Conservation (phyloP, 2,113 vertebrate genomes). For the Burhinus oedicnemus region DNA sequence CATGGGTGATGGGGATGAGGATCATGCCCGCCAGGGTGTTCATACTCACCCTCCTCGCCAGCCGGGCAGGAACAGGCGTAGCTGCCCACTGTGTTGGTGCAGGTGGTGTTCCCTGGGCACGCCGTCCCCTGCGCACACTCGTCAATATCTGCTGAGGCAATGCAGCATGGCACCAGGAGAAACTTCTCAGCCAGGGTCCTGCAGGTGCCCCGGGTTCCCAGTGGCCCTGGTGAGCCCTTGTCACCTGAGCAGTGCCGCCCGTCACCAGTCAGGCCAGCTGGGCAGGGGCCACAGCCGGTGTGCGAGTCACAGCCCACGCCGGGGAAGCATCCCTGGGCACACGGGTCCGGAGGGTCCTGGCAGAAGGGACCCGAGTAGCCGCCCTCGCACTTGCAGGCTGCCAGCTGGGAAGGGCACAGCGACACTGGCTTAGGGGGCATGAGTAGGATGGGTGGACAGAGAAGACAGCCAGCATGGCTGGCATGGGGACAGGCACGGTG, state of each 20-base stretch:
- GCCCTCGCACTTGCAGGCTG: background rate
- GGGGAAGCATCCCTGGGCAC: conserved; percentile 42
- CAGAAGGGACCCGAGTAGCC: conserved; percentile 29
- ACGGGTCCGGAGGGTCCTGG: background rate
- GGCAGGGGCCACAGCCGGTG: background rate
- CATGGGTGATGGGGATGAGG: rapidly evolving
- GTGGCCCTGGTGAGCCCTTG: rapidly evolving
- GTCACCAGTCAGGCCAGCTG: background rate
- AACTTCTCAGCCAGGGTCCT: rapidly evolving
- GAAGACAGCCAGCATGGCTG: background rate
- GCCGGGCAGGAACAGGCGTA: background rate
- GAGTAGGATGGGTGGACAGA: background rate
- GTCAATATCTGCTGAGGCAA: background rate
- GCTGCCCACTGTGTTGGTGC: conserved; percentile 45
- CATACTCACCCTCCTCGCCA: background rate
- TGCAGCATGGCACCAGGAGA: rapidly evolving
- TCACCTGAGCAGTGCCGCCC: conserved; percentile 61
- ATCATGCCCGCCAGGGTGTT: background rate
- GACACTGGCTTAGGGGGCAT: background rate
- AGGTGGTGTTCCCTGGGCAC: background rate
- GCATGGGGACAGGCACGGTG: background rate
- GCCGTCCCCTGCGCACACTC: rapidly evolving
- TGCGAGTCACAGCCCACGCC: background rate
- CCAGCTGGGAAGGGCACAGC: background rate
- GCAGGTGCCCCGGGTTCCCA: rapidly evolving